Conservation (phyloP, 2,797 vertebrate genomes). For the Eupleurogrammus muticus region DNA sequence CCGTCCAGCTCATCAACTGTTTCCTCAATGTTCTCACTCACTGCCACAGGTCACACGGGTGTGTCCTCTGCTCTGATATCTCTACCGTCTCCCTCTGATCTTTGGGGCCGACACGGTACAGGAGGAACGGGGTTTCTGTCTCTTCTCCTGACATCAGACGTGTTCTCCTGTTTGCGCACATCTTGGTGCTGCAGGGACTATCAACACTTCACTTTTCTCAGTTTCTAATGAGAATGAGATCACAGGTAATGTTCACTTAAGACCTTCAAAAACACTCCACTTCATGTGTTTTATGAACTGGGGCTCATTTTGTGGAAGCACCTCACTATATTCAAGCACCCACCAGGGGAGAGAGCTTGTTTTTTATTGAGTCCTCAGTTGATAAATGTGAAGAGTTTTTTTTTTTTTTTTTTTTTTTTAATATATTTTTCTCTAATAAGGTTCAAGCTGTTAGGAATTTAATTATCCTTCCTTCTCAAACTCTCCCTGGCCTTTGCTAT, state of each 20-base stretch:
- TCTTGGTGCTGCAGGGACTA: conserved; percentile 52
- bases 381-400: too few species aligned
- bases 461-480: too few species aligned
- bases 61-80: conserved; percentile 44
- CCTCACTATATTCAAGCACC: conserved; percentile 43
- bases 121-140: conserved; percentile 8
- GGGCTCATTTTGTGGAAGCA: conserved; percentile 72
- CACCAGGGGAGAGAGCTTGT: conserved; percentile 29
- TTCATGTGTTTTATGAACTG: conserved; percentile 54
- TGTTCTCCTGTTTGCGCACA: conserved; percentile 43
- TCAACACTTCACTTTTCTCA: conserved; percentile 66
- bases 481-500: too few species aligned
- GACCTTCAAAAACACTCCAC: conserved; percentile 72
- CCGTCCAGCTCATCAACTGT: conserved; percentile 35
- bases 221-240: conserved; percentile 70
- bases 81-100: conserved; percentile 10
- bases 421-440: too few species aligned
- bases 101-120: conserved; percentile 24
- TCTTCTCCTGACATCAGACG: neutral
- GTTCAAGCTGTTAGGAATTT: too few species aligned
- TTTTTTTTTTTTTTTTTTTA: too few species aligned
- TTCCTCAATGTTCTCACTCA: conserved; percentile 62
- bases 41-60: conserved; percentile 47
- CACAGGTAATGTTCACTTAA: conserved; percentile 74
- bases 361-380: neutral